Evolutionary conservation across 2,888 invertebrate genomes (phyloP), one percentile per base, ranked within the genome.

Genomic region (Lycaena phlaeas): DNA sequence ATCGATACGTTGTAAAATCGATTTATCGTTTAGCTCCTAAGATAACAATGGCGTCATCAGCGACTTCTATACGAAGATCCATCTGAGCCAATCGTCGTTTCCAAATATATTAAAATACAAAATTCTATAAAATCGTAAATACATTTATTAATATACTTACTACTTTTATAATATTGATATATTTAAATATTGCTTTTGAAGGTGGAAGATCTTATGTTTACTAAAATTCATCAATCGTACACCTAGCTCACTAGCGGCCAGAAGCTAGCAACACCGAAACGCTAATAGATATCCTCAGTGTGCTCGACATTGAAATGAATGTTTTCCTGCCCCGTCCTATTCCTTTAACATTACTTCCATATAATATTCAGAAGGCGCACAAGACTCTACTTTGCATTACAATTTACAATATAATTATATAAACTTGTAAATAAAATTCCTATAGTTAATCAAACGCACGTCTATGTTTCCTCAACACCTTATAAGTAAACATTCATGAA

Each of bases 401-500:
- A 64, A 71, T 72, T 75, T 77, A 75, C 60, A 64, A 71, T 72
- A 57, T 63, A 62, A n/a, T n/a, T n/a, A 63, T 70, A 68, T 75
- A 79, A 77, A 77, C 57, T 70, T 84, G 84, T 84, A 84, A 84
- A 84, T 84, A 84, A 82, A 78, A 74, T 79, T 65, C 74, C 76
- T 78, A 78, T 76, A 75, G 64, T 66, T 70, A 70, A 61, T 56
- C 72, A 59, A 76, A 70, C 69, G 68, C 68, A 65, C 68, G 61
- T 63, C n/a, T n/a, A 62, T 57, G 64, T 66, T 55, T 66, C 57
- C 62, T 61, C 64, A 67, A 68, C 66, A 68, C 61, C 56, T 62
- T 60, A 60, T 55, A 64, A 59, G 55, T 70, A 64, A 68, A 72
- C 70, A 70, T 68, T 64, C 67, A 64, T 69, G 69, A 69, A 71